Base-by-base conservation (phyloP, 2,113 vertebrate species). In the Neopipo cinnamomea region DNA sequence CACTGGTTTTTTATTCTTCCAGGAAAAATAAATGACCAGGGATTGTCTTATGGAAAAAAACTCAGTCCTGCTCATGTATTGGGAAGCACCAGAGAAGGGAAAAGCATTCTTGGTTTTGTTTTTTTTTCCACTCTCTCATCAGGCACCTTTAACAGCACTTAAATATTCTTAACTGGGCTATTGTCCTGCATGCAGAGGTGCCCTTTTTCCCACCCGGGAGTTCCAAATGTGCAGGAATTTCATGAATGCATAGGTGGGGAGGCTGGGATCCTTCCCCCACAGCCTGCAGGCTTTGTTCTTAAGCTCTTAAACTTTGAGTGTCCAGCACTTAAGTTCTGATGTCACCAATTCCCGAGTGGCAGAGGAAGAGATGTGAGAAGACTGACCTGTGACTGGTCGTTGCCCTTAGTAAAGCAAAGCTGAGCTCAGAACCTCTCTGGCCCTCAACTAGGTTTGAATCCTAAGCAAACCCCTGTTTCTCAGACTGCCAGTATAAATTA, bases 191-290 rank as follows among this genome's bases (percentile, higher is more conserved):
- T 23, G 42, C 61, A 44, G 52, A 28, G 27, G 15, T 91, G 65
- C 47, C 50, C 55, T 86, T 77, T 74, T 55, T 52, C 12, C 62
- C 25, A 65, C 33, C 47, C 72, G 18, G 47, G 35, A 72, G 52
- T n/a, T 84, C 68, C 27, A 91, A 77, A 80, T 66, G 50, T n/a
- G 63, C 39, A 93, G 86, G 92, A 94, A 94, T 95, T 86, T 37
- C 7, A 41, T 77, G 65, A 90, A 80, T 96, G 79, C 44, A 6
- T 37, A 77, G 85, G 79, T 96, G 52, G 47, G 35, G 61, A 88
- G 44, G 50, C 85, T 71, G 78, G 2, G 15, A 11, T 75, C 35
- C 59, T 88, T 70, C 72, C 71, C 39, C 47, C 52, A 41, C 16
- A 53, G 49, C 55, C 21, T 53, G 5, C 59, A 30, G 71, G 31